A percentile compares a stretch with the other conserved stretches of the same genome.
These are phyloP conservation scores for Pyrochroa serraticornis DNA, from an alignment of 2,888 invertebrate genomes.

Conservation along the genomic window DNA sequence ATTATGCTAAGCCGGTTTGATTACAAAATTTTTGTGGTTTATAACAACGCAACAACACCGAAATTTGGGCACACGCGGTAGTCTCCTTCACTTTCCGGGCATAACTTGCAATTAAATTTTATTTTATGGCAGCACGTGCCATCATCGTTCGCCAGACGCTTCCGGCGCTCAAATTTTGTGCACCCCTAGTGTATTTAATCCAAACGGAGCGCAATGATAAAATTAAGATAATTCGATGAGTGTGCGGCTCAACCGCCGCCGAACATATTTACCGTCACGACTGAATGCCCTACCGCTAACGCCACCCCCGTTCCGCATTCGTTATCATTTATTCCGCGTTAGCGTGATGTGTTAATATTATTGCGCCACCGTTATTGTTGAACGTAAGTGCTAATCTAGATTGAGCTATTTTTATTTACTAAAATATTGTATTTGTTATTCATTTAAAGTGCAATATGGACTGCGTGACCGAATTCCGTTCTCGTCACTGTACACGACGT, in stretches of 20 bases:
- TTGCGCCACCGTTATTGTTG: conserved; percentile 26
- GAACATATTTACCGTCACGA: conserved; percentile 24
- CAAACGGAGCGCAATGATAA: conserved; percentile 10
- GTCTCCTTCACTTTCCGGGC: too few species aligned
- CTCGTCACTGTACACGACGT: conserved; percentile 6
- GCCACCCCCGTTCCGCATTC: conserved; percentile 6
- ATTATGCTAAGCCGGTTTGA: too few species aligned
- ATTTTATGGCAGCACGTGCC: too few species aligned
- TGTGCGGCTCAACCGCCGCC: conserved; percentile 1
- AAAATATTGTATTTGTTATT: conserved; percentile 23
- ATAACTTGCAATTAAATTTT: too few species aligned
- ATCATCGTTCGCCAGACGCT: too few species aligned
- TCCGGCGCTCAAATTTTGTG: conserved; percentile 8
- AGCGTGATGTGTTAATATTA: conserved; percentile 43
- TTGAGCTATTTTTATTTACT: conserved; percentile 26
- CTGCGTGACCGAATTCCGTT: conserved; percentile 20
- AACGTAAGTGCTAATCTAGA: conserved; percentile 29
- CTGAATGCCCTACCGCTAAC: conserved; percentile 9
- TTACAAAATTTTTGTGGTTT: too few species aligned
- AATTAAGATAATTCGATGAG: conserved; percentile 24
- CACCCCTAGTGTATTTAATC: conserved; percentile 2
- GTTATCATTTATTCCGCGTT: conserved; percentile 38
- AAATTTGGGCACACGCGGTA: too few species aligned
- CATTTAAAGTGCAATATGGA: conserved; percentile 18
- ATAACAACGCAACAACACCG: too few species aligned